Percentiles rank a stretch among this genome's conserved stretches.
Conservation (phyloP, 2,113 vertebrate genomes). For the Terrapene triunguis region DNA sequence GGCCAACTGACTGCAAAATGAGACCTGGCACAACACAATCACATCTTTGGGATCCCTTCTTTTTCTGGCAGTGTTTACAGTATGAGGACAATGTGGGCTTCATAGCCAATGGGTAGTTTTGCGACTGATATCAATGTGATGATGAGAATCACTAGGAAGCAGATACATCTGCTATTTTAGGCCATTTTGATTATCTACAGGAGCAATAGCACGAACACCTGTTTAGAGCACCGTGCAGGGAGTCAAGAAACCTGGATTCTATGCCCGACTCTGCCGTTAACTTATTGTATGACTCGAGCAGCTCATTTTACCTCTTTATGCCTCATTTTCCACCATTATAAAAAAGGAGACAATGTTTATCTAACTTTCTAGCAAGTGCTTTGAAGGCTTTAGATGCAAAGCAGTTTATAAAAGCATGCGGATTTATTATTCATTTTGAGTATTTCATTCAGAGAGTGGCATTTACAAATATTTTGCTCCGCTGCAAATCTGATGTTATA, state of each 20-base stretch:
- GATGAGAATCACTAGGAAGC: too few species aligned
- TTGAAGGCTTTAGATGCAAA: neutral
- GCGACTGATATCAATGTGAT: too few species aligned
- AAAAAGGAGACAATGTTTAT: neutral
- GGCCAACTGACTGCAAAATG: too few species aligned
- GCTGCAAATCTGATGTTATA: neutral
- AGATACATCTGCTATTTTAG: neutral
- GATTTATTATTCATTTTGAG: neutral
- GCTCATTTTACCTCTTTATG: neutral
- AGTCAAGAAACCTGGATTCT: neutral
- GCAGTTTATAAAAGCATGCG: neutral
- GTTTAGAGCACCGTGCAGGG: neutral
- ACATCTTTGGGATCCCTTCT: too few species aligned
- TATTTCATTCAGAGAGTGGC: constrained; percentile 42
- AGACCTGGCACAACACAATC: too few species aligned
- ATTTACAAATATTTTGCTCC: constrained; percentile 7
- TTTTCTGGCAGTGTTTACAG: too few species aligned
- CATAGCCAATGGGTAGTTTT: too few species aligned
- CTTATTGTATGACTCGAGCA: neutral
- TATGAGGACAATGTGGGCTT: too few species aligned
- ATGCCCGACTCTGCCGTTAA: neutral
- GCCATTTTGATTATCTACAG: neutral
- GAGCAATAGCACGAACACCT: neutral
- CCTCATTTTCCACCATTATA: neutral
- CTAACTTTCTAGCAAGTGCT: neutral